Percentiles rank a stretch among this genome's conserved stretches.
These are phyloP conservation scores for Stomatorhinus ivindoensis DNA, from an alignment of 2,113 vertebrate genomes.

Conservation along the genomic window DNA sequence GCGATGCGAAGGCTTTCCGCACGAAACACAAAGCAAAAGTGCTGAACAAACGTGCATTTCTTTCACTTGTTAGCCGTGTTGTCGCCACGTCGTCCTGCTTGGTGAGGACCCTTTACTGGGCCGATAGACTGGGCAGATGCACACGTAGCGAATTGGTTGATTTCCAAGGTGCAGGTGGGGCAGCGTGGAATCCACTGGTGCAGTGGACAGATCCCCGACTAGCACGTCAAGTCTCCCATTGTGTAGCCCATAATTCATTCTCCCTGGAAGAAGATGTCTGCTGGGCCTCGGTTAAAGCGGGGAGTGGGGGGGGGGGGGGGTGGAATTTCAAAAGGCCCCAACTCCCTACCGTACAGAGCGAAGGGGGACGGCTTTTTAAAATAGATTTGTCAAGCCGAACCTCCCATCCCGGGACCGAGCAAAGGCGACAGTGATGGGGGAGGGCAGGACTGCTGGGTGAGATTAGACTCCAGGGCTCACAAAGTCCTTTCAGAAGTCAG, in stretches of 20 bases:
- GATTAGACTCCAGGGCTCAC: conserved; percentile 80
- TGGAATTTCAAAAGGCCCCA: conserved; percentile 77
- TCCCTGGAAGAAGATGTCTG: conserved; percentile 98
- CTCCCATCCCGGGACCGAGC: conserved; percentile 75
- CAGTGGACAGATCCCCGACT: conserved; percentile 68
- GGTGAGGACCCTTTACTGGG: neutral
- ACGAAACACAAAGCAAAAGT: neutral
- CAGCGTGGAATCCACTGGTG: conserved; percentile 60
- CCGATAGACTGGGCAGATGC: neutral
- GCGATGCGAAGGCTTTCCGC: neutral
- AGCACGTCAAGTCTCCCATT: conserved; percentile 98
- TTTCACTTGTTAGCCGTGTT: neutral
- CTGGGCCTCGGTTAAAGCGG: conserved; percentile 60
- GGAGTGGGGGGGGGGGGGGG: conserved; percentile 60
- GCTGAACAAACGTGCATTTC: neutral
- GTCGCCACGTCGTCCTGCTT: neutral
- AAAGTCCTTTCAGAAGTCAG: conserved; percentile 59
- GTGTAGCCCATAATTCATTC: conserved; percentile 96
- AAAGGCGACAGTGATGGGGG: conserved; percentile 78
- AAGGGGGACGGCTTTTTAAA: conserved; percentile 71
- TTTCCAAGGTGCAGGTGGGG: conserved; percentile 73
- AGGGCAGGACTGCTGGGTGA: conserved; percentile 79
- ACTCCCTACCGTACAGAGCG: conserved; percentile 70
- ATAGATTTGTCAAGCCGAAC: conserved; percentile 97
- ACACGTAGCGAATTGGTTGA: conserved; percentile 77